Evolutionary conservation across 1,140 invertebrate species (phyloP).

Genomic region (Anastrepha obliqua): DNA sequence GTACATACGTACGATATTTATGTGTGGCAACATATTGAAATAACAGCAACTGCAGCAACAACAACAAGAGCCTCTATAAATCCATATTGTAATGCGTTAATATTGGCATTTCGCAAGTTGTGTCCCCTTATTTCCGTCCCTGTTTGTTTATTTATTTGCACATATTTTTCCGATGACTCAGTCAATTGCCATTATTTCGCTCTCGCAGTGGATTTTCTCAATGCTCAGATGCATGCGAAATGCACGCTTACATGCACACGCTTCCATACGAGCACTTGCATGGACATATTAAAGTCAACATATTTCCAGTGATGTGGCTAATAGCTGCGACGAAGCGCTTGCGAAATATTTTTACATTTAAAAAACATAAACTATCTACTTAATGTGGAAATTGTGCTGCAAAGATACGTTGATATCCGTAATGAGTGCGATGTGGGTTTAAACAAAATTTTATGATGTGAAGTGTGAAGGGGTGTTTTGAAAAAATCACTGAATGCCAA

Average conservation of each 20-base stretch:
- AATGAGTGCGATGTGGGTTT: background rate
- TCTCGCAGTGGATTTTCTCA: slow-evolving; percentile 34
- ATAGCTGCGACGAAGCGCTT: slow-evolving; percentile 3
- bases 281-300: slow-evolving; percentile 34
- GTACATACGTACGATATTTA: background rate
- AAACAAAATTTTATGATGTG: too few relatives aligned
- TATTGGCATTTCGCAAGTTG: background rate
- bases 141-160: slow-evolving; percentile 30
- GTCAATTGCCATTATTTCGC: slow-evolving; percentile 50
- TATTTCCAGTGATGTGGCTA: slow-evolving; percentile 31
- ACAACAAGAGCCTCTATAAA: background rate
- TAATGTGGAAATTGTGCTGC: slow-evolving; percentile 10
- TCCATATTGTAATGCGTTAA: background rate
- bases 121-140: background rate
- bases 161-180: slow-evolving; percentile 48
- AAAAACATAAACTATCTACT: slow-evolving; percentile 22
- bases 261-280: background rate
- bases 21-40: background rate
- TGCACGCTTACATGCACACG: background rate
- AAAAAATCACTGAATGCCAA: background rate
- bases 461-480: too few relatives aligned
- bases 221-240: background rate
- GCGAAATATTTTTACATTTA: background rate
- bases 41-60: background rate
- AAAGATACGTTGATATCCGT: background rate